phyloP scores from a whole-genome alignment of 2,888 invertebrate genomes.

The Anarsia innoxiella region DNA sequence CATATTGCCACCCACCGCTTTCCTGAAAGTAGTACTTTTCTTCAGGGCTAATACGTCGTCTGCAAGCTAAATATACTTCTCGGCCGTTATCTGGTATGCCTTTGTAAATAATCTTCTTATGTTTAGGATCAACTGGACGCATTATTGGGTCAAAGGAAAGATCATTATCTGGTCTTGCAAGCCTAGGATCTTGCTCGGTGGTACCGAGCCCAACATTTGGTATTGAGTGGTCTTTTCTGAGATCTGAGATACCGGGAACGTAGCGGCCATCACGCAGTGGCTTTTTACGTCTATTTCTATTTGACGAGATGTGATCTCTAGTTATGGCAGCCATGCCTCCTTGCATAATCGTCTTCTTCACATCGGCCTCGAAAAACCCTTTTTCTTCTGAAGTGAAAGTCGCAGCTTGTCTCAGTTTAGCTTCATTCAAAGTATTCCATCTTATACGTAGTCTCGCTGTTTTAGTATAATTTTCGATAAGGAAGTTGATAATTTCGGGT shows the following conservation, averaged over 20 bases:
- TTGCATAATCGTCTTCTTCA: not conserved
- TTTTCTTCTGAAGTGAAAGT: conserved; percentile 30
- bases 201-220: not conserved
- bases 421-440: conserved; percentile 6
- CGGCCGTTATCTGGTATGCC: not conserved
- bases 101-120: not conserved
- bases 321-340: not conserved
- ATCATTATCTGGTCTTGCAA: not conserved
- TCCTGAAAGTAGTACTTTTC: conserved; percentile 4
- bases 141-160: not conserved
- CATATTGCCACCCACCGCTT: not conserved
- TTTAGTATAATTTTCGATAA: conserved; percentile 34
- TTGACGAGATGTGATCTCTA: not conserved
- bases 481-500: conserved; percentile 37
- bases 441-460: conserved; percentile 15
- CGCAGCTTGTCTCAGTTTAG: conserved; percentile 32
- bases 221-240: not conserved
- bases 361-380: conserved; percentile 28
- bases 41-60: not conserved
- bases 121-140: conserved; percentile 1
- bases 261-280: not conserved
- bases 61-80: not conserved
- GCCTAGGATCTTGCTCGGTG: conserved; percentile 1
- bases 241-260: not conserved
- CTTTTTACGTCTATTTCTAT: not conserved